Base-by-base conservation (phyloP, 2,797 vertebrate species). In the Hipposideros larvatus region DNA sequence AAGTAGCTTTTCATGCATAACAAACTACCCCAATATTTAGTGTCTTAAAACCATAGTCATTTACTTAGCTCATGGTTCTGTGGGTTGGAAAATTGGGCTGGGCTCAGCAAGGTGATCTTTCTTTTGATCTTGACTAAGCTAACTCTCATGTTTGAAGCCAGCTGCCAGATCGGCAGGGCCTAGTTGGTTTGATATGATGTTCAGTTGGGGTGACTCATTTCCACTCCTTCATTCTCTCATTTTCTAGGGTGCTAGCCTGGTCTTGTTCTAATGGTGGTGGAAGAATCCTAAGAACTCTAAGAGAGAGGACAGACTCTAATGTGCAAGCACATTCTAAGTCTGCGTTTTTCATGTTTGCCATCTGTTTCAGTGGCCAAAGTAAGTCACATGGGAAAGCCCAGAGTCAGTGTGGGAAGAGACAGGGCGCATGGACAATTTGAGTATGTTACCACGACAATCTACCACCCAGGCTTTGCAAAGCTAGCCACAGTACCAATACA, bases 1-100 rank as follows among this genome's bases (percentile, higher is more conserved):
- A 79, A 57, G 82, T 94, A 53, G 11, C 46, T 78, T 88, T 83
- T 26, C 21, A 51, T 91, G 19, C 11, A 41, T 78, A 59, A 88
- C 57, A 91, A 83, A 63, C 34, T 68, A 51, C 14, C 22, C 28
- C 13, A 61, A 10, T 74, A 51, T 26, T 73, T 92, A 43, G 59
- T 83, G 61, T 84, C 53, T 43, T 51, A 87, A 90, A 57, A 68
- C 31, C 51, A 34, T 34, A 82, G 15, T 75, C 26, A 11, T 84
- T 85, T 53, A 90, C 79, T 91, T 91, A 93, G 75, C 55, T 94
- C 51, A 22, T 85, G 53, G 91, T 57, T 87, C 53, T 85, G 16
- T 70, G 51, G 21, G 37, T 77, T 95, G 57, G 34, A 43, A 88
- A 65, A 77, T 11, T 37, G 70, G 34, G 24, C 26, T 55, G 18